phyloP scores from a whole-genome alignment of 2,888 invertebrate species.

The Dicyrtomina minuta region DNA sequence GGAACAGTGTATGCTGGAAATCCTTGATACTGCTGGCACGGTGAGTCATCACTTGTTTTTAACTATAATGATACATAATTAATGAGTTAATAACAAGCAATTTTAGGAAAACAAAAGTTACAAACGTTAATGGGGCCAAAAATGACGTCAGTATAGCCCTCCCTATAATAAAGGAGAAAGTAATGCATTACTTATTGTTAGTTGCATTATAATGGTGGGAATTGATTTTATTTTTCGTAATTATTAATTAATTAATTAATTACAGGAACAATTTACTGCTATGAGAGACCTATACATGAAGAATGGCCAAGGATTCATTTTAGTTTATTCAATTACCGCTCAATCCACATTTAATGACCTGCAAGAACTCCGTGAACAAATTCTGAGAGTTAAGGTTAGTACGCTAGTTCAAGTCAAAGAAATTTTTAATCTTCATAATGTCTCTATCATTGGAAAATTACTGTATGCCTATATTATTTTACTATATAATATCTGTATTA shows the following conservation, averaged over 20 bases:
- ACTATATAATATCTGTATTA: constrained; percentile 23
- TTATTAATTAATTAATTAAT: constrained; percentile 18
- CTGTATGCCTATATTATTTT: neutral
- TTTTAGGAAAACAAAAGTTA: no score
- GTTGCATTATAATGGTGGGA: no score
- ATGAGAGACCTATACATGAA: constrained; percentile 99
- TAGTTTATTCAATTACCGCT: constrained; percentile 99
- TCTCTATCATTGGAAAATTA: neutral
- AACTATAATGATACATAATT: no score
- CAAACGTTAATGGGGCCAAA: no score
- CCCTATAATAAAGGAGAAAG: no score
- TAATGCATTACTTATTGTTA: no score
- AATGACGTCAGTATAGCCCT: no score
- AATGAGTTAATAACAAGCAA: no score
- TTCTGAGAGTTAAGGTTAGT: constrained; percentile 90
- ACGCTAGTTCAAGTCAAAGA: no score
- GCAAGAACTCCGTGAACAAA: constrained; percentile 98
- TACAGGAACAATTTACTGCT: constrained; percentile 97
- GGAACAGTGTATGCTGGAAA: constrained; percentile 99
- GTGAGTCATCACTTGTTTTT: constrained; percentile 62
- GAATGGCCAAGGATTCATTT: constrained; percentile 98
- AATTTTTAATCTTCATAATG: no score
- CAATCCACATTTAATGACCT: constrained; percentile 99
- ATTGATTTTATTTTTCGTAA: neutral
- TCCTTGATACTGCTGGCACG: constrained; percentile 98